Conservation (phyloP, 2,888 invertebrate species). For the Mellilla xanthometata region DNA sequence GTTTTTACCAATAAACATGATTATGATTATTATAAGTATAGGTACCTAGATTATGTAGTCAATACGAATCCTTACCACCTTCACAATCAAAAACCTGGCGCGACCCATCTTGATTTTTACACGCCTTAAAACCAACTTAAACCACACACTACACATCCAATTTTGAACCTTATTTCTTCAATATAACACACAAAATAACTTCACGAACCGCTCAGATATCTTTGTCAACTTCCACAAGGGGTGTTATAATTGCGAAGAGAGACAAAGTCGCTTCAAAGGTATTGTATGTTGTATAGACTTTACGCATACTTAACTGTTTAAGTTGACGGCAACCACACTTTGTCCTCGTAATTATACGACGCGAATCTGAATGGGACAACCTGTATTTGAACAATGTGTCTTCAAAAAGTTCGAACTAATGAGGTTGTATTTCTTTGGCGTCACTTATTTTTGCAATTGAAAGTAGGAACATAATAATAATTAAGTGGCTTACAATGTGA, state of each 20-base stretch:
- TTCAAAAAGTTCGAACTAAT: slow-evolving; percentile 58
- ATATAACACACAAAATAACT: slow-evolving; percentile 22
- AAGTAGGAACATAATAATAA: neutral
- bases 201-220: slow-evolving; percentile 30
- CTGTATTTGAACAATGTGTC: slow-evolving; percentile 50
- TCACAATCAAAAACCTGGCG: slow-evolving; percentile 22
- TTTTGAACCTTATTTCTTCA: slow-evolving; percentile 24
- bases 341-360: slow-evolving; percentile 70
- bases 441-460: slow-evolving; percentile 15
- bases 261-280: slow-evolving; percentile 77
- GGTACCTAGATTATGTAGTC: neutral
- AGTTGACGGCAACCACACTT: slow-evolving; percentile 70
- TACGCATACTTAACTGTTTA: slow-evolving; percentile 73
- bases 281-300: slow-evolving; percentile 71
- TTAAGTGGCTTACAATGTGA: slow-evolving; percentile 2
- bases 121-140: slow-evolving; percentile 14
- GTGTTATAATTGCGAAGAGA: slow-evolving; percentile 77
- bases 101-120: slow-evolving; percentile 22
- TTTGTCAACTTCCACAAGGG: slow-evolving; percentile 62
- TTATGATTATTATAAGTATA: slow-evolving; percentile 2
- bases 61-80: slow-evolving; percentile 12
- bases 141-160: neutral
- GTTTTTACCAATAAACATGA: too few species aligned
- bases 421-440: slow-evolving; percentile 36
- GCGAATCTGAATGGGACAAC: slow-evolving; percentile 61